A percentile compares a stretch with the other conserved stretches of the same genome.
Evolutionary conservation across 2,888 invertebrate genomes (phyloP).

Genomic region (Nasonovia ribisnigri): DNA sequence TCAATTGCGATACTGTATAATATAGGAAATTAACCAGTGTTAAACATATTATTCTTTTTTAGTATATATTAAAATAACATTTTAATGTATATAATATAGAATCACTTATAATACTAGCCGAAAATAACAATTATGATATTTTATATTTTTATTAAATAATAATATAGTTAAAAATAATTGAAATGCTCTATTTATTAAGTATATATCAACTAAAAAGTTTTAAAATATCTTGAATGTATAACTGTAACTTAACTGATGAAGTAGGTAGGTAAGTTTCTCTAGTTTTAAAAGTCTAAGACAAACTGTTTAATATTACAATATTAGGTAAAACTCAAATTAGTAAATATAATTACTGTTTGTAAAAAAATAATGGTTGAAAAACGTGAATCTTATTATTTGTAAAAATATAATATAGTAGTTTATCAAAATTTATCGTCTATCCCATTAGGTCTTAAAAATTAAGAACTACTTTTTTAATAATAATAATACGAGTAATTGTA

Average conservation of each 20-base stretch:
- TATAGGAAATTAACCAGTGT: neutral
- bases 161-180: neutral
- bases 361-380: neutral
- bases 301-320: neutral
- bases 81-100: neutral
- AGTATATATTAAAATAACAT: neutral
- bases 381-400: neutral
- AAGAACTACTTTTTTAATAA: neutral
- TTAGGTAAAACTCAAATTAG: neutral
- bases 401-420: neutral
- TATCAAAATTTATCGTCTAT: neutral
- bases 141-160: neutral
- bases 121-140: neutral
- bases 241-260: neutral
- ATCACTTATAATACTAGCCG: neutral
- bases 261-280: neutral
- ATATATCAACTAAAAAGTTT: neutral
- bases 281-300: neutral
- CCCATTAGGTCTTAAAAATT: neutral
- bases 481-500: neutral
- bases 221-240: neutral
- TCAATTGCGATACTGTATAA: neutral
- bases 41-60: neutral
- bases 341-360: neutral
- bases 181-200: neutral